A percentile compares a stretch with the other conserved stretches of the same genome.
phyloP scores from a whole-genome alignment of 2,113 vertebrate genomes.

The Cyphomyrus discorhynchus region DNA sequence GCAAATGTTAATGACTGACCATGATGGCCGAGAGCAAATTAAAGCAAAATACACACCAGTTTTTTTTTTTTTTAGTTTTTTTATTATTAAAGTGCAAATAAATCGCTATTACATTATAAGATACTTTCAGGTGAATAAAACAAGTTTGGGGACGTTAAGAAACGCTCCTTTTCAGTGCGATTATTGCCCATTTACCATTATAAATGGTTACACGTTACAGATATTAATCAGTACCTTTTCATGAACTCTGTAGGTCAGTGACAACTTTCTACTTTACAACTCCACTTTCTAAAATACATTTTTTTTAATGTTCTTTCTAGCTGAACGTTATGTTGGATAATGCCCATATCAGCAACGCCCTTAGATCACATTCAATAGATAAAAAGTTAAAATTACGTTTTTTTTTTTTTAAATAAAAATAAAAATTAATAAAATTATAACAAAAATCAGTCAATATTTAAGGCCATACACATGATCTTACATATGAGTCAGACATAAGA shows the following conservation, averaged over 20 bases:
- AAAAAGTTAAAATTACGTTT: neutral
- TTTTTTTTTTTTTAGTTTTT: neutral
- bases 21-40: neutral
- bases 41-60: neutral
- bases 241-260: neutral
- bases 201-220: neutral
- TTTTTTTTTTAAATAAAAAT: neutral
- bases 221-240: neutral
- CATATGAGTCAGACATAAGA: neutral
- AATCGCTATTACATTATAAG: neutral
- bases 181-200: neutral
- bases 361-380: neutral
- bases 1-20: neutral
- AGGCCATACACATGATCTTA: neutral
- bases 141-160: neutral
- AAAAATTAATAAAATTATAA: no score
- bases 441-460: neutral
- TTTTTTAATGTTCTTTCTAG: neutral
- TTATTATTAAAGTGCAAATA: constrained; percentile 3
- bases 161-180: neutral
- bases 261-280: neutral
- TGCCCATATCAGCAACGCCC: neutral
- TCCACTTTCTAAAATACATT: neutral
- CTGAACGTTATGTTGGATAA: neutral
- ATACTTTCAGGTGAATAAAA: neutral